Evolutionary conservation across 2,113 vertebrate genomes (phyloP).

Genomic region (Columba livia): DNA sequence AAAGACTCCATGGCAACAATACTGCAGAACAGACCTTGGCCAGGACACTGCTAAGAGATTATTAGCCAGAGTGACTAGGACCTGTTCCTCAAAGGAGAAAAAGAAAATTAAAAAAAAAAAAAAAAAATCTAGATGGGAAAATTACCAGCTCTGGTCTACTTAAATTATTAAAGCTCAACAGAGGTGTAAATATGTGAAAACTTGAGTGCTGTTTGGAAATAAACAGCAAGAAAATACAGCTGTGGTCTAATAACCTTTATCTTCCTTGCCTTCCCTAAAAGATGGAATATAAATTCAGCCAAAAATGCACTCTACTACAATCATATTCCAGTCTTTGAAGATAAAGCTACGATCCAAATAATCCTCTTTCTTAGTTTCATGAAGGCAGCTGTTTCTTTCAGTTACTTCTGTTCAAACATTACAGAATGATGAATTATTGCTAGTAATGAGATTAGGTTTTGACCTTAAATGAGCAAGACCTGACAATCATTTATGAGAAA

Average conservation of each 20-base stretch:
- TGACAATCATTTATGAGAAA: neutral
- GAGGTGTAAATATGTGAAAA: neutral
- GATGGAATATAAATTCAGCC: fast-evolving
- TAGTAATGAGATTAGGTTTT: neutral
- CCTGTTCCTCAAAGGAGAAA: neutral
- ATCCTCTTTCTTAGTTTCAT: neutral
- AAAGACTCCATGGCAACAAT: neutral
- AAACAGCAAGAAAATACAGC: neutral
- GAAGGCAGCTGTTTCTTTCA: neutral
- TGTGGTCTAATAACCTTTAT: neutral
- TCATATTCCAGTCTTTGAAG: neutral
- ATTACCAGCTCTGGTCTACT: neutral
- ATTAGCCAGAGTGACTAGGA: neutral
- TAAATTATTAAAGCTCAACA: neutral
- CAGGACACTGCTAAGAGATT: neutral
- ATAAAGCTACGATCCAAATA: neutral
- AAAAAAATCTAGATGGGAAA: neutral
- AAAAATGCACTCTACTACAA: neutral
- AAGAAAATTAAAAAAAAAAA: neutral
- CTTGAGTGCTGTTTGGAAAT: neutral
- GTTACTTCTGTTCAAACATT: neutral
- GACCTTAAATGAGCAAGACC: neutral
- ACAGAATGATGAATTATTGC: neutral
- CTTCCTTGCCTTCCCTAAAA: neutral
- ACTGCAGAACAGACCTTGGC: neutral